Percentiles rank a stretch among this genome's conserved stretches.
These are phyloP conservation scores for Shinisaurus crocodilurus DNA, from an alignment of 2,113 vertebrate species.

Conservation along the genomic window DNA sequence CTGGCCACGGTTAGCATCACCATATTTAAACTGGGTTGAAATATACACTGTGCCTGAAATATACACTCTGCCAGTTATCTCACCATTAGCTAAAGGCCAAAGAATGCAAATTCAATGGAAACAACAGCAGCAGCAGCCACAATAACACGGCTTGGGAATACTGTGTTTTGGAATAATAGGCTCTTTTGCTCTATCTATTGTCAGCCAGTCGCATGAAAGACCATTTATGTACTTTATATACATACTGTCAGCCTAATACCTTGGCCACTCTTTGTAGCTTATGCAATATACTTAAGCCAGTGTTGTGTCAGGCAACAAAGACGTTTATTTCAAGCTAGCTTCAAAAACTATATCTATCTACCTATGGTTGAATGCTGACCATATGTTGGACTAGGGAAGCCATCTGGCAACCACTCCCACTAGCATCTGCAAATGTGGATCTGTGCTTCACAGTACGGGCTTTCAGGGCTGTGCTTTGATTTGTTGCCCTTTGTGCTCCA, in stretches of 20 bases:
- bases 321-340: constrained; percentile 17
- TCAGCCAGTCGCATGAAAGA: constrained; percentile 63
- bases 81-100: constrained; percentile 45
- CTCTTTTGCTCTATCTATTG: constrained; percentile 58
- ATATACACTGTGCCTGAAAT: constrained; percentile 38
- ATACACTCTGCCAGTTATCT: constrained; percentile 41
- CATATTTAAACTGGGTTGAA: constrained; percentile 40
- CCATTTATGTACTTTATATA: constrained; percentile 60
- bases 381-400: constrained; percentile 37
- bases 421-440: constrained; percentile 45
- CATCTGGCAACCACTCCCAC: constrained; percentile 42
- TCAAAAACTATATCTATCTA: constrained; percentile 16
- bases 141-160: constrained; percentile 58
- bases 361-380: constrained; percentile 36
- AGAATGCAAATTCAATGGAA: constrained; percentile 44
- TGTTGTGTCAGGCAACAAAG: constrained; percentile 34
- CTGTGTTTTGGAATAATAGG: constrained; percentile 59
- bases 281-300: constrained; percentile 44
- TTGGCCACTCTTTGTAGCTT: constrained; percentile 55
- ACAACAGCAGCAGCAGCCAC: constrained; percentile 27
- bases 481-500: constrained; percentile 40
- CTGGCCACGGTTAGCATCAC: constrained; percentile 24
- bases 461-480: constrained; percentile 39
- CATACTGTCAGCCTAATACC: constrained; percentile 54
- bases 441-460: constrained; percentile 28